These are phyloP conservation scores for Danaus melanippus DNA, from an alignment of 1,140 invertebrate genomes.

Conservation along the genomic window DNA sequence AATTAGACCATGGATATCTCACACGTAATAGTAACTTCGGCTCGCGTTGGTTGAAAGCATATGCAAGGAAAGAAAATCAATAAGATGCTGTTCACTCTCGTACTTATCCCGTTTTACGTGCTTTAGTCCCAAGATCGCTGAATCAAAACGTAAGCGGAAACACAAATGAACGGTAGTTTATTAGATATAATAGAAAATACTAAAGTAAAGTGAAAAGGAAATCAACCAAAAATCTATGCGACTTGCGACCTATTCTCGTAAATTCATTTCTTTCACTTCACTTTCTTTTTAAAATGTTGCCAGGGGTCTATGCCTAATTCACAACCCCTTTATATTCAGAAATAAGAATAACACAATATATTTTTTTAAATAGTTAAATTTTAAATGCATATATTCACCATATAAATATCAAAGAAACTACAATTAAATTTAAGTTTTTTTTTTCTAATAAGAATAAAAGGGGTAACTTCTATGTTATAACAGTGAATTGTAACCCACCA, in stretches of 20 bases:
- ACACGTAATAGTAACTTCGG: constrained; percentile 52
- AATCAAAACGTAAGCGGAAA: constrained; percentile 60
- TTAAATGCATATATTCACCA: no score
- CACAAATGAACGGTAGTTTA: constrained; percentile 64
- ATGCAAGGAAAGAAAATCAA: constrained; percentile 71
- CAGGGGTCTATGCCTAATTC: constrained; percentile 12
- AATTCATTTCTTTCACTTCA: constrained; percentile 71
- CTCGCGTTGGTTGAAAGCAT: constrained; percentile 68
- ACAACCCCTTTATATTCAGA: no score
- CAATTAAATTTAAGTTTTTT: no score
- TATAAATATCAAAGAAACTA: no score
- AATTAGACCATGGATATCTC: constrained; percentile 49
- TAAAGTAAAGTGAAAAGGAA: constrained; percentile 70
- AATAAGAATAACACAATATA: no score
- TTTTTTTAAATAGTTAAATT: no score
- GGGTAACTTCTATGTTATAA: no score
- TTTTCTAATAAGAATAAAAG: no score
- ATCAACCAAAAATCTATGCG: constrained; percentile 71
- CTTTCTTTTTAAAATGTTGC: constrained; percentile 68
- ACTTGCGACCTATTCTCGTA: constrained; percentile 70
- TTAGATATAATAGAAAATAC: constrained; percentile 65
- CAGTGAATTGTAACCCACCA: no score
- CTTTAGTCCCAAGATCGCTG: constrained; percentile 44
- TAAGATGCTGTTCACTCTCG: constrained; percentile 69
- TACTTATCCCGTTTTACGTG: constrained; percentile 61